Evolutionary conservation across 2,113 vertebrate species (phyloP), one percentile per base, ranked within the genome.

Genomic region (Lutjanus erythropterus): DNA sequence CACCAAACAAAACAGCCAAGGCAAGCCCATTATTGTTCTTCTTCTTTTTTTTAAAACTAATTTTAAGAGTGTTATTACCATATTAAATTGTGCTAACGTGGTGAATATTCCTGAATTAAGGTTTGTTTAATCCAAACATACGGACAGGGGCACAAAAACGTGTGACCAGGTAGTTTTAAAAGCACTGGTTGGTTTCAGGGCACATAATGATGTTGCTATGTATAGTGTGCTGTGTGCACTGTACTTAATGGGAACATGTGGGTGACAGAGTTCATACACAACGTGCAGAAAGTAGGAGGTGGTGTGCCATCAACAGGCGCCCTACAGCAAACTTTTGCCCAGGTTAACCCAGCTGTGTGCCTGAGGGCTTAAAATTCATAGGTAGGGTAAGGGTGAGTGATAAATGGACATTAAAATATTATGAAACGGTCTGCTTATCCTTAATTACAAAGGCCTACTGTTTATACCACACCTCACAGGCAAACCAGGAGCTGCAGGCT

Each of bases 391-490:
- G 46, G 50, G 66, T 72, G 46, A 75, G 67, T 59, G 37, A 66
- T 69, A 64, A 75, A 83, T 67, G 60, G 50, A 69, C 69, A 46
- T 23, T 75, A 55, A 76, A 83, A 59, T 84, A 84, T 81, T 71
- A 86, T 84, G 83, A 90, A 88, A 91, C 60, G 73, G 75, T 91
- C 83, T 88, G 67, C 75, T 75, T 82, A 52, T 78, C 49, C 86
- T 64, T 78, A 85, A 91, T 87, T 82, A 86, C 72, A 88, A 81
- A 81, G 78, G 25, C 12, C 47, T 23, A 19, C 49, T 83, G 83
- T 89, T 89, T 80, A 84, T 21, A 69, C 81, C 90, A 88, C 90
- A 86, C 80, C 82, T 88, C 46, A 71, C 31, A 49, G 60, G 52
- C 67, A 9, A 10, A 65, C 49, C 71, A 56, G 61, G 44, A 78